These are phyloP conservation scores for Pediacus dermestoides DNA, from an alignment of 2,888 invertebrate genomes.

Conservation along the genomic window DNA sequence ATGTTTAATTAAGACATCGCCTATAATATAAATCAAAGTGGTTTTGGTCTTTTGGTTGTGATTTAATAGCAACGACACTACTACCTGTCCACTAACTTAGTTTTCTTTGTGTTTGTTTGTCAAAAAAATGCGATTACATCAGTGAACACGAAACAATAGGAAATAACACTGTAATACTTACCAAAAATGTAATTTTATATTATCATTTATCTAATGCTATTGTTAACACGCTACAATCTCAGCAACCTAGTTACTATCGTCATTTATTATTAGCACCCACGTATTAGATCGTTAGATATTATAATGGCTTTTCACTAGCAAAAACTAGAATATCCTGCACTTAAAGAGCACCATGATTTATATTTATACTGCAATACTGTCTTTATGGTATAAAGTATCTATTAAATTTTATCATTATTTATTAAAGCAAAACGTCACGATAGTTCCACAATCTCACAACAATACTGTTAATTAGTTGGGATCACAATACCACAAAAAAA, in stretches of 20 bases:
- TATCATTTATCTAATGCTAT: constrained; percentile 14
- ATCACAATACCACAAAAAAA: not conserved
- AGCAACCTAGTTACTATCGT: constrained; percentile 25
- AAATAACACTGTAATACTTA: constrained; percentile 10
- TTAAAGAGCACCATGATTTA: constrained; percentile 24
- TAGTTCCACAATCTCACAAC: not conserved
- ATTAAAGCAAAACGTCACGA: constrained; percentile 4
- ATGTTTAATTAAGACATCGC: too few relatives aligned
- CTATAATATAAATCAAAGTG: too few relatives aligned
- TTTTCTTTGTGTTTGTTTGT: too few relatives aligned
- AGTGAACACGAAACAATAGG: constrained; percentile 9
- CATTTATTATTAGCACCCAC: constrained; percentile 29
- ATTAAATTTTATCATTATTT: constrained; percentile 5
- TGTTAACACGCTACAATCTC: constrained; percentile 19
- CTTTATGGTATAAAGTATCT: not conserved
- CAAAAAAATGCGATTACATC: too few relatives aligned
- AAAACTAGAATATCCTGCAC: constrained; percentile 25
- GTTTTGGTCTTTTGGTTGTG: too few relatives aligned
- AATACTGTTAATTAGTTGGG: not conserved
- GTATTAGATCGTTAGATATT: constrained; percentile 25
- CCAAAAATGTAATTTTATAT: constrained; percentile 11
- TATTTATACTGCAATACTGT: constrained; percentile 16
- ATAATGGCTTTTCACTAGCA: constrained; percentile 23
- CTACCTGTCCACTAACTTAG: too few relatives aligned
- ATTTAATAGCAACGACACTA: too few relatives aligned